These are phyloP conservation scores for Clavelina lepadiformis DNA, from an alignment of 23 tunicate species.

Conservation along the genomic window DNA sequence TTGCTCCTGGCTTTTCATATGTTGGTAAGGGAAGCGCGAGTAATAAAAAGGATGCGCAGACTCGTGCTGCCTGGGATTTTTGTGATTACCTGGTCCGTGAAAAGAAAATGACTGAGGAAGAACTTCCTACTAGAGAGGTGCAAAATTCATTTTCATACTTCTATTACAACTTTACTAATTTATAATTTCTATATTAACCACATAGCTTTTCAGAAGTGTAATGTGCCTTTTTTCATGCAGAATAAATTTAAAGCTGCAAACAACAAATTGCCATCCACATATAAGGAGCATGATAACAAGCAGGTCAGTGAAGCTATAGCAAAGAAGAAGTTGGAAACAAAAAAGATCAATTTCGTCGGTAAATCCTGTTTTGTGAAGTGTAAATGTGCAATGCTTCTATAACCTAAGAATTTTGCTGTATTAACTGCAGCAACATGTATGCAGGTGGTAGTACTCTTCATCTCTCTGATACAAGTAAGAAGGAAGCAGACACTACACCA, in stretches of 20 bases:
- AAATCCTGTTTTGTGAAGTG: background rate
- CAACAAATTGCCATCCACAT: constrained; percentile 53
- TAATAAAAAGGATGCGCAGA: constrained; percentile 78
- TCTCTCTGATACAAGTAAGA: constrained; percentile 1
- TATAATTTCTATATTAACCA: no score
- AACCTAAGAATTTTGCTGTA: background rate
- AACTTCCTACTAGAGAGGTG: constrained; percentile 81
- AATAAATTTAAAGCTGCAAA: constrained; percentile 39
- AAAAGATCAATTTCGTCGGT: constrained; percentile 61
- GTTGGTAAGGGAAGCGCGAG: constrained; percentile 72
- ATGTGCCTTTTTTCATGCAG: constrained; percentile 14
- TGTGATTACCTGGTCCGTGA: constrained; percentile 47
- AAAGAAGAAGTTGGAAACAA: constrained; percentile 30
- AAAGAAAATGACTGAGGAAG: constrained; percentile 44
- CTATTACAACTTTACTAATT: no score
- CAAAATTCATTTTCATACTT: no score
- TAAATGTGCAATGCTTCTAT: no score
- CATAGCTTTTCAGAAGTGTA: background rate
- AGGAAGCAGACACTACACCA: background rate
- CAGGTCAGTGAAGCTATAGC: constrained; percentile 25
- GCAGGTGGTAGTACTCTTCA: constrained; percentile 46
- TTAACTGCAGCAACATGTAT: background rate
- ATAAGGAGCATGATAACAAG: constrained; percentile 20
- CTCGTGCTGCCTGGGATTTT: constrained; percentile 91
- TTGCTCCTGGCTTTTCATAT: constrained; percentile 44